Percentiles rank a stretch among this genome's conserved stretches.
Conservation (phyloP, 2,113 vertebrate species). For the Mastomys coucha region DNA sequence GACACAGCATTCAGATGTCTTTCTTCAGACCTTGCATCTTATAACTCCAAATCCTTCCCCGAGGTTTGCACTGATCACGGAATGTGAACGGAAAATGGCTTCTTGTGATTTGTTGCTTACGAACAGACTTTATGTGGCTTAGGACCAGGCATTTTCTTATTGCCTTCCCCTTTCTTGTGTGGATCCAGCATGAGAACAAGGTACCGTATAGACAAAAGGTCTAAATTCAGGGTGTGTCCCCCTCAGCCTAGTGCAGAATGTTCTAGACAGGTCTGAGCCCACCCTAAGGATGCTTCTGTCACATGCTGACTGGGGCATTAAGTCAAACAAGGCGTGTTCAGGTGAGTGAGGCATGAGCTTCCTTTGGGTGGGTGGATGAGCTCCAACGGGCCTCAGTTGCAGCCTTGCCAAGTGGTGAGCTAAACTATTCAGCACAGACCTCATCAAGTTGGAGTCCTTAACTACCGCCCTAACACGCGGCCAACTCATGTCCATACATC, state of each 20-base stretch:
- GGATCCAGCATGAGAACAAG: background rate
- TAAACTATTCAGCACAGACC: background rate
- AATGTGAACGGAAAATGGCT: background rate
- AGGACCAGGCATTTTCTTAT: background rate
- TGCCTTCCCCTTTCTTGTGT: background rate
- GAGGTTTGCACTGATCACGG: background rate
- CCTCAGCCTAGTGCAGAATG: background rate
- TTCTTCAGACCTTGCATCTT: background rate
- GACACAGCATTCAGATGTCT: background rate
- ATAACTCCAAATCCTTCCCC: background rate
- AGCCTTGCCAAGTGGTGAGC: background rate
- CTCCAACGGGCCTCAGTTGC: background rate
- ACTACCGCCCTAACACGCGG: background rate
- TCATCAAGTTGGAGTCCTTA: fast-evolving
- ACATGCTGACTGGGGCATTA: background rate
- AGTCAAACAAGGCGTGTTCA: background rate
- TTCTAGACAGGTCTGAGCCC: background rate
- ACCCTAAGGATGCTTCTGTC: background rate
- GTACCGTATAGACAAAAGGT: background rate
- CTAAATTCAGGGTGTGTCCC: background rate
- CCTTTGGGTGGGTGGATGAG: background rate
- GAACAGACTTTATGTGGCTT: background rate
- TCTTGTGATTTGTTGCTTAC: background rate
- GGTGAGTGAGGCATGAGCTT: background rate
- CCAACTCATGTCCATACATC: background rate